A percentile compares a stretch with the other conserved stretches of the same genome.
Conservation (phyloP, 2,888 invertebrate genomes). For the Drosophila trichaetosa region DNA sequence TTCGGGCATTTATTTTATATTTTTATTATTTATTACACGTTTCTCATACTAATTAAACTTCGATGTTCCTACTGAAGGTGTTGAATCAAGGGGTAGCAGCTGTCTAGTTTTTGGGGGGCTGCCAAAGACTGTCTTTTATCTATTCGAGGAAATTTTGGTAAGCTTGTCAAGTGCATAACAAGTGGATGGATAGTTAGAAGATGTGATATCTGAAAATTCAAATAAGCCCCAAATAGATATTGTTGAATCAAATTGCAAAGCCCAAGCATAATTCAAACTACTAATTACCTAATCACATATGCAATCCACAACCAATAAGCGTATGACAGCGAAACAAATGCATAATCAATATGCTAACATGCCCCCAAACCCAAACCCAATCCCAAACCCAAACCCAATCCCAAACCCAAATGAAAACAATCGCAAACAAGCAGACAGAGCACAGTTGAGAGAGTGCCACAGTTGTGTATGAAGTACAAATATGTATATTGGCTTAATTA, state of each 20-base stretch:
- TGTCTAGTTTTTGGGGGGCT: not conserved
- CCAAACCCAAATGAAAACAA: conserved; percentile 45
- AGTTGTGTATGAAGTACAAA: conserved; percentile 54
- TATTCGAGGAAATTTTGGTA: conserved; percentile 24
- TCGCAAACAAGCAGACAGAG: conserved; percentile 7
- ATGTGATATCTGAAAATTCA: not conserved
- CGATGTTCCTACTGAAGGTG: conserved; percentile 13
- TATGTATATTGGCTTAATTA: conserved; percentile 81
- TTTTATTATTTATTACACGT: conserved; percentile 59
- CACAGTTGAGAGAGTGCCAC: not conserved
- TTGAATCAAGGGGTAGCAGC: conserved; percentile 5
- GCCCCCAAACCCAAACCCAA: conserved; percentile 25
- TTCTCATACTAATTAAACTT: conserved; percentile 61
- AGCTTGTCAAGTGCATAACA: conserved; percentile 4
- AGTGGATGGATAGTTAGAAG: not conserved
- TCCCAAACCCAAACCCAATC: conserved; percentile 8
- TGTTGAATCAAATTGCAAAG: conserved; percentile 4
- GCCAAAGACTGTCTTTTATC: not conserved
- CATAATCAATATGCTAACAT: conserved; percentile 73
- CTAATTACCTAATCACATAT: conserved; percentile 50
- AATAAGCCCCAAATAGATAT: conserved; percentile 10
- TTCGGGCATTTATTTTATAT: conserved; percentile 34
- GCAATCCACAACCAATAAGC: conserved; percentile 45
- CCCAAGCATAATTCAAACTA: conserved; percentile 35
- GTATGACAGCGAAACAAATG: conserved; percentile 63